A percentile compares a stretch with the other conserved stretches of the same genome.
Evolutionary conservation across 1,140 invertebrate species (phyloP).

Genomic region (Brachionus angularis): DNA sequence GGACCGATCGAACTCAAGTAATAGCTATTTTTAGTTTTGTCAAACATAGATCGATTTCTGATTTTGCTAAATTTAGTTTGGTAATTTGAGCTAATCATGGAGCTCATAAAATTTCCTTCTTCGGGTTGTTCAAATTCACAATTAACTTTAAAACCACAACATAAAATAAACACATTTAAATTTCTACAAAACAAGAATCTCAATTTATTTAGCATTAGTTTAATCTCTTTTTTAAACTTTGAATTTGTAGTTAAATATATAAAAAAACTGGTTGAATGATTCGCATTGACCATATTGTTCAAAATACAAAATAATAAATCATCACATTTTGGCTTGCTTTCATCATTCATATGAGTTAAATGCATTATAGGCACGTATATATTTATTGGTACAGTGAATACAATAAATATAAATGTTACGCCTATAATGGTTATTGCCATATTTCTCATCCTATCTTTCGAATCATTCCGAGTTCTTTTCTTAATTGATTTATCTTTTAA

Average conservation of each 20-base stretch:
- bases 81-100: no score
- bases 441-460: slow-evolving; percentile 6
- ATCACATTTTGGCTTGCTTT: slow-evolving; percentile 20
- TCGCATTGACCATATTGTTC: slow-evolving; percentile 33
- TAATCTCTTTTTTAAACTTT: slow-evolving; percentile 38
- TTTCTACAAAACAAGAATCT: neutral
- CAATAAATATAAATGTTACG: slow-evolving; percentile 35
- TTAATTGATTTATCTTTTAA: no score
- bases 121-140: no score
- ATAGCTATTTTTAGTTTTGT: no score
- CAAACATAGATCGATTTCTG: no score
- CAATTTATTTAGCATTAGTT: neutral
- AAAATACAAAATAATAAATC: slow-evolving; percentile 40
- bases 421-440: slow-evolving; percentile 36
- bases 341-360: neutral
- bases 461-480: no score
- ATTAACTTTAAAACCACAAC: slow-evolving; percentile 13
- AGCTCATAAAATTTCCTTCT: no score
- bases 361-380: slow-evolving; percentile 38
- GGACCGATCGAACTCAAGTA: no score
- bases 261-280: slow-evolving; percentile 43
- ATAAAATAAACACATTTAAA: slow-evolving; percentile 18
- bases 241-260: slow-evolving; percentile 43
- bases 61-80: no score
- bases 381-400: slow-evolving; percentile 38